Conservation (phyloP, 2,113 vertebrate genomes). For the Melanotaenia duboulayi region DNA sequence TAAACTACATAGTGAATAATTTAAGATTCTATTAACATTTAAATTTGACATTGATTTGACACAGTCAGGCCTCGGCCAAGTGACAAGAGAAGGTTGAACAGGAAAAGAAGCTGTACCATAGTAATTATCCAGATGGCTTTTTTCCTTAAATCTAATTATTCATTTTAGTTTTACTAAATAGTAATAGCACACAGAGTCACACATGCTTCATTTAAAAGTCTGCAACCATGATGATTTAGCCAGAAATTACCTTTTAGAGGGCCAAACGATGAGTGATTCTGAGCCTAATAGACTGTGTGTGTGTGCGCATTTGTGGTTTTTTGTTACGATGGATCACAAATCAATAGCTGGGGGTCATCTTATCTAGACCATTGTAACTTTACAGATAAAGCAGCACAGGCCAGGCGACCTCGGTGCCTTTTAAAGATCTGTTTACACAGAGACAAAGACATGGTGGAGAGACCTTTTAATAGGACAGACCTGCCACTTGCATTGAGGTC, state of each 20-base stretch:
- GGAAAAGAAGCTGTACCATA: slow-evolving; percentile 36
- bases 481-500: slow-evolving; percentile 75
- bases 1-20: slow-evolving; percentile 82
- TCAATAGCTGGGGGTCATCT: slow-evolving; percentile 69
- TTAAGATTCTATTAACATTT: slow-evolving; percentile 85
- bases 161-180: background rate
- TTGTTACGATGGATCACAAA: slow-evolving; percentile 63
- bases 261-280: slow-evolving; percentile 87
- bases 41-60: slow-evolving; percentile 85
- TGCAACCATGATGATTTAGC: slow-evolving; percentile 73
- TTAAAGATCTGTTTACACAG: slow-evolving; percentile 72
- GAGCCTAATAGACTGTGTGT: slow-evolving; percentile 73
- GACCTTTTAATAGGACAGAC: slow-evolving; percentile 77
- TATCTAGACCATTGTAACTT: slow-evolving; percentile 69
- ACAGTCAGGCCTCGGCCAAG: slow-evolving; percentile 62
- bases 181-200: background rate
- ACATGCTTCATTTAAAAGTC: slow-evolving; percentile 1
- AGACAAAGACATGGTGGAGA: slow-evolving; percentile 64
- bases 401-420: slow-evolving; percentile 61
- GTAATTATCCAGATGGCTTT: slow-evolving; percentile 56
- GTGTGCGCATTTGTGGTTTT: slow-evolving; percentile 12
- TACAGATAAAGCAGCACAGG: slow-evolving; percentile 69
- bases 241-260: slow-evolving; percentile 84
- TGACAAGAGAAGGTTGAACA: slow-evolving; percentile 49
- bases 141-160: slow-evolving; percentile 10